Conservation (phyloP, 2,888 invertebrate species). For the Pilophorus perplexus region DNA sequence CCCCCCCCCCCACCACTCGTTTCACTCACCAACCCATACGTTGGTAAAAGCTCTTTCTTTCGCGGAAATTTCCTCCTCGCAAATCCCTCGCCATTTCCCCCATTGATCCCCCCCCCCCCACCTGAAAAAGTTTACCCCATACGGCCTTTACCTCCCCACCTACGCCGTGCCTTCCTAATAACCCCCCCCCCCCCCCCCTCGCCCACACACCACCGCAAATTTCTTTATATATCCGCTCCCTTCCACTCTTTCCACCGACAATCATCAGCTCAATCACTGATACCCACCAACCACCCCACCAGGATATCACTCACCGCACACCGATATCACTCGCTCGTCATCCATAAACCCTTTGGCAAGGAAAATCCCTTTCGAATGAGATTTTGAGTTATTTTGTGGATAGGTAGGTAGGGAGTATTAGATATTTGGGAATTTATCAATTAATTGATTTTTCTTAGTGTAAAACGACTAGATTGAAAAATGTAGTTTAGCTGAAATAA, state of each 20-base stretch:
- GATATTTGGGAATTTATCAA: no score
- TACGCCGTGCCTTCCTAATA: not conserved
- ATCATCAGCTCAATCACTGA: no score
- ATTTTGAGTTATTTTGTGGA: no score
- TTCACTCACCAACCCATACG: no score
- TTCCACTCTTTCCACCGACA: not conserved
- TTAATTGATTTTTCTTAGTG: no score
- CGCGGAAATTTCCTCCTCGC: no score
- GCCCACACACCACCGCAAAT: not conserved
- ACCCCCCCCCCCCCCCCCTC: not conserved
- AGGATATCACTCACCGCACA: not conserved
- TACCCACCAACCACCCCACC: slow-evolving; percentile 8
- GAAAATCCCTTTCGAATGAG: no score
- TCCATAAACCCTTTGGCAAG: not conserved
- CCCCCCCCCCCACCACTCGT: not conserved
- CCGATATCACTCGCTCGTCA: not conserved
- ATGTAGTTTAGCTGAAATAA: no score
- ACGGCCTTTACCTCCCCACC: not conserved
- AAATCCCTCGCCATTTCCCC: no score
- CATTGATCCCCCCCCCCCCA: not conserved
- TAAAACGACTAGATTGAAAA: no score
- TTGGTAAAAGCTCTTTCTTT: no score
- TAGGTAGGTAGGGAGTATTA: no score
- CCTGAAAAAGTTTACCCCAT: not conserved
- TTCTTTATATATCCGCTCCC: not conserved